phyloP scores from a whole-genome alignment of 2,797 vertebrate species.

The Chloroceryle amazona region DNA sequence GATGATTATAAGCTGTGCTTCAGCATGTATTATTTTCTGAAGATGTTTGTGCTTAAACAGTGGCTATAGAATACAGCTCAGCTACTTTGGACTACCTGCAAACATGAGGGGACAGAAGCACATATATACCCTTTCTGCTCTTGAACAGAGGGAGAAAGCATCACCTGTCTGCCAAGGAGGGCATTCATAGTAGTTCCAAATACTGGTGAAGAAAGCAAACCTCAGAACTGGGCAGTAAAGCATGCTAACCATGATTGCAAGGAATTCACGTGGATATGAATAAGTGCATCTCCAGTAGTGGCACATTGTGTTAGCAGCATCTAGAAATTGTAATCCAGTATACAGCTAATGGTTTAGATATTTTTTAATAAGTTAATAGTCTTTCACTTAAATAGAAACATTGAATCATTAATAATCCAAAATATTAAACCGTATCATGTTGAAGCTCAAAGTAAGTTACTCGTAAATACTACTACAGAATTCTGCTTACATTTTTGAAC shows the following conservation, averaged over 20 bases:
- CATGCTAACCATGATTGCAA: background rate
- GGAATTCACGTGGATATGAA: background rate
- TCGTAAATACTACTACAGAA: fast-evolving
- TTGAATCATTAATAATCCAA: background rate
- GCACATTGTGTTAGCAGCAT: background rate
- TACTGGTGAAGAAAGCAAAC: background rate
- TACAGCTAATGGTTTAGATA: background rate
- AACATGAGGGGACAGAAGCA: background rate
- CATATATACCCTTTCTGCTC: background rate
- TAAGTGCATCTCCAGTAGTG: background rate
- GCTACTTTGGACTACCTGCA: background rate
- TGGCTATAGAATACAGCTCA: background rate
- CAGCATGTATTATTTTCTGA: background rate
- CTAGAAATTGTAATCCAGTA: background rate
- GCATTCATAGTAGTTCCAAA: background rate
- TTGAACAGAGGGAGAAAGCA: background rate
- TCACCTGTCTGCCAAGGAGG: background rate
- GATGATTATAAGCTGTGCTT: background rate
- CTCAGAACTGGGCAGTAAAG: background rate
- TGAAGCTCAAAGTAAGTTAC: background rate
- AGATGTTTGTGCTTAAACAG: background rate
- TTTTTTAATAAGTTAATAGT: background rate
- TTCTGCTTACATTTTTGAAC: fast-evolving
- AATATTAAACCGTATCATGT: fast-evolving
- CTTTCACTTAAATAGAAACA: background rate